Evolutionary conservation across 2,113 vertebrate genomes (phyloP), one percentile per base, ranked within the genome.

Genomic region (Saguinus midas): DNA sequence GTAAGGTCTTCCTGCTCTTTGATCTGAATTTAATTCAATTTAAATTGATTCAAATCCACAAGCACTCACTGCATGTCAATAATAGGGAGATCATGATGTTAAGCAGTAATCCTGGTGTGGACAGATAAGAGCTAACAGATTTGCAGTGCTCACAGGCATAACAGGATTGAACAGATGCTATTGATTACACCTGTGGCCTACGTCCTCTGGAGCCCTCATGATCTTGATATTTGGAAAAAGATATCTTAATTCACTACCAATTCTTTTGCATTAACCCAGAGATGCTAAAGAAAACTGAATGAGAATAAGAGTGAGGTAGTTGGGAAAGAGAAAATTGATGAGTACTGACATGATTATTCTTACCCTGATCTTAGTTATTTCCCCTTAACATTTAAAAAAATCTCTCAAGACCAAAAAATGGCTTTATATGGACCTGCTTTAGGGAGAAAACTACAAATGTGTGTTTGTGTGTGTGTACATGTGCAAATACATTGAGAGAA

Each of bases 251-350:
- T 93, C 66, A 85, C 50, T 86, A n/a, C 1, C 48, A 86, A 79
- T 78, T 88, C 11, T 89, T 86, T 86, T 82, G 43, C 45, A 86
- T 21, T 82, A 91, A 89, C 25, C 16, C 48, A 84, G n/a, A 95
- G 32, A 57, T 70, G 45, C 92, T 83, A 79, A 87, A 86, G 18
- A 81, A 91, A 94, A 85, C 27, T 91, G 10, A 94, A 87, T 43
- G 37, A 90, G 90, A 50, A 48, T 37, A 90, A n/a, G n/a, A 79
- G 16, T 29, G 40, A 87, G 18, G n/a, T 78, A 40, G 12, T 10
- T 25, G 11, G 6, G 25, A 10, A 61, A 70, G 25, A 25, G 16
- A 80, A 87, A 84, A 91, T 4, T 50, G 76, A 58, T 87, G 23
- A 9, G 8, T n/a, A 37, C 43, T 57, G 50, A 43, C 32, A 57